These are phyloP conservation scores for Turritopsis rubra DNA, from an alignment of 30 jellyfish, hydroid and myxozoan species.

Conservation along the genomic window DNA sequence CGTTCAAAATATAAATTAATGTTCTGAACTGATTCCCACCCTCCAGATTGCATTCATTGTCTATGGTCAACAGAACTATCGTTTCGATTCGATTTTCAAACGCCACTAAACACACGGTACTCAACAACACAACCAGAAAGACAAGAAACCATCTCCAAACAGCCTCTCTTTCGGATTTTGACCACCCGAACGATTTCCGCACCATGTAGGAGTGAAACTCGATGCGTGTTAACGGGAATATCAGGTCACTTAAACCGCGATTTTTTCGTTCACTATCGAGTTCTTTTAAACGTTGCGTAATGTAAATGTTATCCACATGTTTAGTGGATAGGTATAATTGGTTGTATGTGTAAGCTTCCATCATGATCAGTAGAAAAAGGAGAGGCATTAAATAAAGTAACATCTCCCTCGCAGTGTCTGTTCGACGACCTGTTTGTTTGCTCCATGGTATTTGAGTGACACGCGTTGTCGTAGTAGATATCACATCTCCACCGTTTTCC, in stretches of 20 bases:
- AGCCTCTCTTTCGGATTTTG: constrained; percentile 44
- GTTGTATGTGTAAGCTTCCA: constrained; percentile 75
- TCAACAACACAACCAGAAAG: constrained; percentile 37
- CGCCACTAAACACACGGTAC: constrained; percentile 35
- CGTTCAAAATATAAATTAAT: constrained; percentile 37
- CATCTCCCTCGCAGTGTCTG: not conserved
- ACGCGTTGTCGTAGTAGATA: not conserved
- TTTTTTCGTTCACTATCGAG: constrained; percentile 69
- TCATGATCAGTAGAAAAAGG: constrained; percentile 46
- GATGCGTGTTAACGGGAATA: constrained; percentile 76
- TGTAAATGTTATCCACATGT: constrained; percentile 73
- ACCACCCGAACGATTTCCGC: constrained; percentile 57
- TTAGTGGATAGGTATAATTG: constrained; percentile 61
- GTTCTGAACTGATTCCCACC: not conserved
- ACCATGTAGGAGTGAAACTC: constrained; percentile 79
- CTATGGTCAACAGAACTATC: constrained; percentile 17
- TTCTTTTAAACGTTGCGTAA: constrained; percentile 65
- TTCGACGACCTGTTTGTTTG: not conserved
- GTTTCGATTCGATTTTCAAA: constrained; percentile 52
- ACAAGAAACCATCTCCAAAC: constrained; percentile 56
- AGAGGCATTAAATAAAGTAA: constrained; percentile 60
- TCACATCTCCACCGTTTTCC: not conserved
- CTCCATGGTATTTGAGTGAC: not conserved
- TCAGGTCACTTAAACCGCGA: constrained; percentile 63
- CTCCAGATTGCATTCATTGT: constrained; percentile 19